Evolutionary conservation across 2,113 vertebrate genomes (phyloP), one percentile per base, ranked within the genome.

Genomic region (Verasper variegatus): DNA sequence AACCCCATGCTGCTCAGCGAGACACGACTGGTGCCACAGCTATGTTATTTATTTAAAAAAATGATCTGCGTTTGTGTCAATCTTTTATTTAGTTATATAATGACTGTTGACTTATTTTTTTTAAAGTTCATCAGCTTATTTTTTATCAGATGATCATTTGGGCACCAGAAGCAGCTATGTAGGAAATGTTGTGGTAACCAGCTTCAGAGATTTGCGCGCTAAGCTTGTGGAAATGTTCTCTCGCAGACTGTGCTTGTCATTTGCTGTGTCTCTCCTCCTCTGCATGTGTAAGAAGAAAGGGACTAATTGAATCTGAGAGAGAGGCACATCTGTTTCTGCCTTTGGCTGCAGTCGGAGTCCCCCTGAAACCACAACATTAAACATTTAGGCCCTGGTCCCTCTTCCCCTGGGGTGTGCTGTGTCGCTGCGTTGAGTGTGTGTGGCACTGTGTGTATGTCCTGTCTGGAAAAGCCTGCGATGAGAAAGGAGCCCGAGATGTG

Each of bases 261-360:
- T 84, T 80, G 26, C 61, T 67, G 23, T 58, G 82, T 68, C 73
- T 80, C 76, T 82, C 66, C 70, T 72, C 82, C 72, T 57, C 26
- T 67, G 73, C 51, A 31, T 82, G 68, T 81, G 80, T 69, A 74
- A 74, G 78, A 26, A 83, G 26, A 88, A 86, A 76, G 57, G 57
- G 71, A 71, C 88, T 92, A 90, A 93, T 90, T 92, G 71, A 92
- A 91, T 92, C 77, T 82, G 88, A 88, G 87, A 79, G 74, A 65
- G 74, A 65, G 55, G 52, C 78, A 93, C 91, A 92, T 93, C 88
- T 93, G 92, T 92, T 93, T 91, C 92, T 92, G 87, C 81, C 88
- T 90, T 83, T 77, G 85, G 78, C 83, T 82, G 67, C 86, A 86
- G 88, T 87, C 89, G 70, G 68, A 88, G 90, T 89, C 85, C 85